Evolutionary conservation across 2,113 vertebrate species (phyloP).

Genomic region (Anseranas semipalmata): DNA sequence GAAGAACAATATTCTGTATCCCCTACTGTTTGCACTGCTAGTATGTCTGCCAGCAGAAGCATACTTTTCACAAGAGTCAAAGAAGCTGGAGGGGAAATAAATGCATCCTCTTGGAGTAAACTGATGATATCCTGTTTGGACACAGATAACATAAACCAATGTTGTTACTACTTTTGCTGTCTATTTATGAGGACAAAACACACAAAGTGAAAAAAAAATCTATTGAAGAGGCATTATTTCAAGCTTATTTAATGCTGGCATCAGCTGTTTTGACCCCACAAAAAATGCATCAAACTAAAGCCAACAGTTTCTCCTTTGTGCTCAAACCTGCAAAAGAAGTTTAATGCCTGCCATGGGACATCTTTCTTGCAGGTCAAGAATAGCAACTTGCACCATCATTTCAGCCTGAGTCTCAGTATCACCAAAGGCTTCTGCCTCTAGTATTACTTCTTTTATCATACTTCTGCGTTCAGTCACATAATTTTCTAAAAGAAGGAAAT

Average conservation of each 20-base stretch:
- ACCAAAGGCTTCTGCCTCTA: constrained; percentile 82
- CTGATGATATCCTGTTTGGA: constrained; percentile 75
- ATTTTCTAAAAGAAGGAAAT: constrained; percentile 69
- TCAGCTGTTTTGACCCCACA: not conserved
- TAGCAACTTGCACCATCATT: constrained; percentile 83
- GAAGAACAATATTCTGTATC: constrained; percentile 47
- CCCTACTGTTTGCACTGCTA: constrained; percentile 38
- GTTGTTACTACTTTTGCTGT: constrained; percentile 1
- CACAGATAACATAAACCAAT: constrained; percentile 27
- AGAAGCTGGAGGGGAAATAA: constrained; percentile 73
- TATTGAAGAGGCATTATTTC: not conserved
- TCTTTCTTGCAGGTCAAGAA: constrained; percentile 82
- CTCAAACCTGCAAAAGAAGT: constrained; percentile 80
- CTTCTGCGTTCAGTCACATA: constrained; percentile 72
- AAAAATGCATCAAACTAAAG: not conserved
- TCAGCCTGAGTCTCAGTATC: constrained; percentile 84
- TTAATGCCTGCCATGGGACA: constrained; percentile 73
- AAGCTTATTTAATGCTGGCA: constrained; percentile 34
- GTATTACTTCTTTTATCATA: constrained; percentile 81
- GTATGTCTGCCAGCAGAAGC: constrained; percentile 77
- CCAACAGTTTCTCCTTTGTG: not conserved
- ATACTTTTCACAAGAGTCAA: constrained; percentile 76
- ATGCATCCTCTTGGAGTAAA: constrained; percentile 71
- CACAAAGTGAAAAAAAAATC: not conserved
- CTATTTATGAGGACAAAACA: constrained; percentile 32